Evolutionary conservation across 1,140 invertebrate genomes (phyloP), one percentile per base, ranked within the genome.

Genomic region (Drosophila lacteicornis): DNA sequence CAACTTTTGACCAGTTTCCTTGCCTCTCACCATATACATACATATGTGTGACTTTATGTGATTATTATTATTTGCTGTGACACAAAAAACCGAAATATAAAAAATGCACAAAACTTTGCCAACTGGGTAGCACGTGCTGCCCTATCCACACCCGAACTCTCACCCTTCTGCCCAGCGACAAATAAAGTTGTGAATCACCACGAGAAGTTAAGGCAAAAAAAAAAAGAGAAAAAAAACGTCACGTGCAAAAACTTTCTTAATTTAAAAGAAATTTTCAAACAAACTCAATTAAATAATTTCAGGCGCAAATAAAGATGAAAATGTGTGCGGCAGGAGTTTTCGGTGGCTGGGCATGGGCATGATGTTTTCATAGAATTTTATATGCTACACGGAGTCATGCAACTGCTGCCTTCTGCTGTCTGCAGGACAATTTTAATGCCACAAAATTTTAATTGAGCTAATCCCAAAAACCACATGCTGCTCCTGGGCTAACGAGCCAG

Each of bases 231-330:
- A 70, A 84, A 75, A 81, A 79, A 80, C 70, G 79, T 90, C 85
- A 90, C 85, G 85, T 90, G 79, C 85, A 71, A 79, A 88, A 90
- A 85, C 68, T 90, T 90, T 85, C 79, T 85, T 90, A 90, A 90
- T 90, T 90, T 90, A 90, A 90, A 90, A 85, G 79, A 90, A 90
- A 85, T 90, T 90, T 85, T 90, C 79, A 76, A 90, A 90, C 85
- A 90, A 90, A 90, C 85, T 91, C 82, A 90, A 90, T 90, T 90
- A 90, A 90, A 90, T 90, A 90, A 85, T 90, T 85, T 90, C 79
- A 74, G 71, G 70, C 71, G 47, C 80, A 90, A 85, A 90, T 82
- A 90, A 90, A 84, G 63, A 90, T 90, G 73, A 77, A 77, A 77
- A 68, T 90, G 77, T 68, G 51, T 53, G 42, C n/a, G 46, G 25